Evolutionary conservation across 2,888 invertebrate genomes (phyloP), one percentile per base, ranked within the genome.

Genomic region (Gasteruption jaculator): DNA sequence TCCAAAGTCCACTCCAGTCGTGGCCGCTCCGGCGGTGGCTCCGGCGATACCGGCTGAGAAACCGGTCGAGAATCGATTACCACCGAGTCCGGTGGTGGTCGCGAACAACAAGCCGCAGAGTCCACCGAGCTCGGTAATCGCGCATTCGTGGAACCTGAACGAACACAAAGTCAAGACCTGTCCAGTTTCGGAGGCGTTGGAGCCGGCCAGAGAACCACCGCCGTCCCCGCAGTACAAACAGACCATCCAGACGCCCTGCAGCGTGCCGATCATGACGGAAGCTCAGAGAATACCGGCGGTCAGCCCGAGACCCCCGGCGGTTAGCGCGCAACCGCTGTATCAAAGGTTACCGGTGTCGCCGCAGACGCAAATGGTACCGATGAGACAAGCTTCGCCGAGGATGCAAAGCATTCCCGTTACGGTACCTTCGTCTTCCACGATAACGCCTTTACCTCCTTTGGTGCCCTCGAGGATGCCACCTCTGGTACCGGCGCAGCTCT

Each of bases 131-230:
- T 74, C 50, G 65, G 78, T 80, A 1, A 79, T 80, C n/a, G 65
- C 71, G 40, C 79, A 80, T 38, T 76, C 79, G 2, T 79, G 78
- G 79, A 72, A 73, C 12, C 52, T 77, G 38, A 68, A 70, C 12
- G 76, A 76, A 48, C 74, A 74, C 33, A 78, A 78, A 56, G n/a
- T n/a, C n/a, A n/a, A n/a, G n/a, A n/a, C 46, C 70, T n/a, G n/a
- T n/a, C n/a, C n/a, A n/a, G n/a, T n/a, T n/a, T n/a, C n/a, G n/a
- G n/a, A n/a, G n/a, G n/a, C n/a, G n/a, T n/a, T n/a, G n/a, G n/a
- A n/a, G n/a, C n/a, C n/a, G n/a, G n/a, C n/a, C n/a, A n/a, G n/a
- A n/a, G n/a, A n/a, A n/a, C n/a, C n/a, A n/a, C n/a, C n/a, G n/a
- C 33, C 52, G 3, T 14, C 49, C 3, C 38, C 57, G 3, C 61